phyloP scores from a whole-genome alignment of 2,113 vertebrate species.

The Tragelaphus scriptus region DNA sequence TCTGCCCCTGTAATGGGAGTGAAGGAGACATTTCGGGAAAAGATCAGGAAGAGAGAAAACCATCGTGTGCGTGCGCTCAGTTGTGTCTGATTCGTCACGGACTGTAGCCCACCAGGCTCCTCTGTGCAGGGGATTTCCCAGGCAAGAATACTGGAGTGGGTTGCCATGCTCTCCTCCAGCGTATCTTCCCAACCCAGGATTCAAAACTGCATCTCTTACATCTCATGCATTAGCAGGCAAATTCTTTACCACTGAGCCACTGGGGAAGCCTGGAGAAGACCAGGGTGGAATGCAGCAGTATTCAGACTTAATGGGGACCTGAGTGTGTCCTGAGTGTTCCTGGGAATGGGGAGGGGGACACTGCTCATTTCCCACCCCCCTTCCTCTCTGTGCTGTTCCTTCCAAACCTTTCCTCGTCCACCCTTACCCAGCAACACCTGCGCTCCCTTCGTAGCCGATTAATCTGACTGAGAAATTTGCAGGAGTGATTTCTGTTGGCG shows the following conservation, averaged over 20 bases:
- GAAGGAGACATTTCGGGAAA: background rate
- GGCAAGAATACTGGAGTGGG: background rate
- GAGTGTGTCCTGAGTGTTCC: background rate
- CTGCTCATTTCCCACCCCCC: accelerated
- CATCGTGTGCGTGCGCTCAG: background rate
- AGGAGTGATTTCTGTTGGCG: background rate
- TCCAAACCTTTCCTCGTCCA: background rate
- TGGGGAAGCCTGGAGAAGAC: background rate
- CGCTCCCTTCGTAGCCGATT: background rate
- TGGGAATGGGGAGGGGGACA: background rate
- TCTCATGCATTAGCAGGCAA: background rate
- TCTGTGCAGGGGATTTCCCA: background rate
- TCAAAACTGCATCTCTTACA: background rate
- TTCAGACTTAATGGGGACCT: background rate
- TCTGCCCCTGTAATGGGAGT: background rate
- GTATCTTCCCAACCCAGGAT: background rate
- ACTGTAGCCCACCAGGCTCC: background rate
- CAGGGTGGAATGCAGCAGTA: background rate
- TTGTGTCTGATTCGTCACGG: background rate
- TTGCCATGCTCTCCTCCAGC: background rate
- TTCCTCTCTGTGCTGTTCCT: background rate
- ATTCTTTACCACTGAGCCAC: background rate
- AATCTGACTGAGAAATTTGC: background rate
- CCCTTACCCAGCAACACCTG: background rate
- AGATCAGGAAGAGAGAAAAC: background rate